Percentiles rank a stretch among this genome's conserved stretches.
These are phyloP conservation scores for Caenorhabditis sp. DNA, from an alignment of 2,888 invertebrate genomes.

Conservation along the genomic window DNA sequence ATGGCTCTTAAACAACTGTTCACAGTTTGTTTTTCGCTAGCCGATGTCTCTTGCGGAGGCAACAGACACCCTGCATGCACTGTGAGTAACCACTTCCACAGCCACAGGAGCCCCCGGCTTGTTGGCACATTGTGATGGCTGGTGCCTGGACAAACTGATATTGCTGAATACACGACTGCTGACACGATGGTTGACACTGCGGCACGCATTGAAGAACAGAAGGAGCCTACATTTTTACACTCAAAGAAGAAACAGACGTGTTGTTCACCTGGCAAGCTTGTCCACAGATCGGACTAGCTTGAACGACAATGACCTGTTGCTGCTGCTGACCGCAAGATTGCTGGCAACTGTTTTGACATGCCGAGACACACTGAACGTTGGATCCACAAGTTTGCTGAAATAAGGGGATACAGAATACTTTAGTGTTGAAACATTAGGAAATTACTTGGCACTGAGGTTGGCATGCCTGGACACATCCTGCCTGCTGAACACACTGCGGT, in stretches of 20 bases:
- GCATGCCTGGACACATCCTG: slow-evolving; percentile 71
- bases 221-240: slow-evolving; percentile 67
- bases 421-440: too few relatives aligned
- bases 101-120: slow-evolving; percentile 71
- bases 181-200: slow-evolving; percentile 77
- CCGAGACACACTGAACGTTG: slow-evolving; percentile 62
- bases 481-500: slow-evolving; percentile 66
- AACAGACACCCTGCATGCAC: slow-evolving; percentile 81
- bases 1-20: slow-evolving; percentile 12
- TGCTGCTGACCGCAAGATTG: slow-evolving; percentile 72
- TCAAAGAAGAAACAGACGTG: background rate
- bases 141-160: slow-evolving; percentile 70
- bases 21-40: slow-evolving; percentile 74
- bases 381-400: slow-evolving; percentile 64
- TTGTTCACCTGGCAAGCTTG: slow-evolving; percentile 74
- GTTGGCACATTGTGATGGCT: slow-evolving; percentile 75
- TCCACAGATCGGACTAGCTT: slow-evolving; percentile 72
- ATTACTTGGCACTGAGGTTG: slow-evolving; percentile 67
- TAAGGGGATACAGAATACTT: too few relatives aligned
- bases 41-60: slow-evolving; percentile 78
- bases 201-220: slow-evolving; percentile 76
- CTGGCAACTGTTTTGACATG: slow-evolving; percentile 71
- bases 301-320: slow-evolving; percentile 76
- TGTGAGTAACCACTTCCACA: slow-evolving; percentile 79
- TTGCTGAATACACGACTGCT: slow-evolving; percentile 73